phyloP scores from a whole-genome alignment of 1,140 invertebrate species.

The Apis laboriosa region DNA sequence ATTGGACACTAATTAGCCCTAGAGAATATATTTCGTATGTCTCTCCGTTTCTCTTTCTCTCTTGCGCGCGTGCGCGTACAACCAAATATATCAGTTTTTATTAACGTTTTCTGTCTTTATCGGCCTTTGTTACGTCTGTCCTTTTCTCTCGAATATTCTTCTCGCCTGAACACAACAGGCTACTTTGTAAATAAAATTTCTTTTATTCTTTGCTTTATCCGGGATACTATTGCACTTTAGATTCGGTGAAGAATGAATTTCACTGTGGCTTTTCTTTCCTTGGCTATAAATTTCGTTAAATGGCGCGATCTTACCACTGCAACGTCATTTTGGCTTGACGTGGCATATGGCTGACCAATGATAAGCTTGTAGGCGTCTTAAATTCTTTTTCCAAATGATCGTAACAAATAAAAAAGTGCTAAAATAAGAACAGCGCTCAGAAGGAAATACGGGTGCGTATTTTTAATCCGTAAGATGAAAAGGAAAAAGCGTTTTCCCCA shows the following conservation, averaged over 20 bases:
- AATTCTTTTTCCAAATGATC: slow-evolving; percentile 34
- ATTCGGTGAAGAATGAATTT: slow-evolving; percentile 40
- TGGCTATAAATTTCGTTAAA: slow-evolving; percentile 55
- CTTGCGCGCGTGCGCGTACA: slow-evolving; percentile 22
- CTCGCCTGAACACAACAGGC: slow-evolving; percentile 30
- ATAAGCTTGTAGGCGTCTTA: slow-evolving; percentile 37
- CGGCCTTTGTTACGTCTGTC: neutral
- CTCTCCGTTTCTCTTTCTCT: slow-evolving; percentile 60
- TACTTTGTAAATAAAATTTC: slow-evolving; percentile 15
- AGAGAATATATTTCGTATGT: slow-evolving; percentile 40
- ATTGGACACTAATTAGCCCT: slow-evolving; percentile 35
- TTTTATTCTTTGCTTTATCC: slow-evolving; percentile 14
- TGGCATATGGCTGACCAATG: slow-evolving; percentile 58
- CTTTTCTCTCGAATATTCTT: slow-evolving; percentile 36
- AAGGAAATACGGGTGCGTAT: slow-evolving; percentile 9
- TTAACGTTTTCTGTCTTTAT: slow-evolving; percentile 15
- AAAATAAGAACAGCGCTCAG: slow-evolving; percentile 14
- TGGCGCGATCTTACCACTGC: slow-evolving; percentile 54
- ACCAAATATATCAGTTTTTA: slow-evolving; percentile 20
- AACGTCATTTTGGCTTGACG: slow-evolving; percentile 61
- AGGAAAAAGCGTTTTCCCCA: neutral
- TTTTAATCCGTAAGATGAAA: slow-evolving; percentile 4
- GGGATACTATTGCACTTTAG: slow-evolving; percentile 31
- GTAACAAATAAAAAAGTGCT: neutral
- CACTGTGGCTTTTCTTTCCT: slow-evolving; percentile 48